These are phyloP conservation scores for mouse (Mus musculus) DNA, from an alignment of 2,113 vertebrate species.

Conservation along the genomic window GRCm39 chr1:36753501-36754000, in stretches of 20 bases:
- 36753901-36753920: not conserved
- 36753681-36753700: slow-evolving; percentile 30
- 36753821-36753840: not conserved
- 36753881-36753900: not conserved
- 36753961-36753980: not conserved
- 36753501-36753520: not conserved
- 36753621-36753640: not conserved
- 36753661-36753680: not conserved
- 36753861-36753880: not conserved
- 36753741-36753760: not conserved
- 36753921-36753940: not conserved
- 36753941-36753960: not conserved
- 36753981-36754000: not conserved
- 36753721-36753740: slow-evolving; percentile 45
- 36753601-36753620: not conserved
- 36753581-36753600: slow-evolving; percentile 64
- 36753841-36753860: not conserved
- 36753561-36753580: not conserved
- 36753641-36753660: not conserved
- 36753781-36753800: not conserved
- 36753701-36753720: slow-evolving; percentile 20
- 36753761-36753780: not conserved
- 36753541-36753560: not conserved
- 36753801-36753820: not conserved
- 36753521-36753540: not conserved